Evolutionary conservation across 2,888 invertebrate species (phyloP).

Genomic region (Pollenia labialis): DNA sequence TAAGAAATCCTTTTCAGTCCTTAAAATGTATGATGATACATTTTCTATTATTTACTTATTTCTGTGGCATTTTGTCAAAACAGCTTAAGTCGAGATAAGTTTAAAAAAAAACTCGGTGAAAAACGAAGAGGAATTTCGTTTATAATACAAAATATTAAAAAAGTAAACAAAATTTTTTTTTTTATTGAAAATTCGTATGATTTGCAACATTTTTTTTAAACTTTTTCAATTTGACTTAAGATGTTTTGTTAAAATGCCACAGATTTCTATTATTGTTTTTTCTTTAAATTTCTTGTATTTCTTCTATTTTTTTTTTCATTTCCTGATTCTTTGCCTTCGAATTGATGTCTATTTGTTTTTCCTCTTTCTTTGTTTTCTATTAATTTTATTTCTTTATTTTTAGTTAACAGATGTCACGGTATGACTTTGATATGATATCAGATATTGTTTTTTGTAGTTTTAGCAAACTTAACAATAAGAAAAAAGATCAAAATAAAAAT

Average conservation of each 20-base stretch:
- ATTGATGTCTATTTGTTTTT: background rate
- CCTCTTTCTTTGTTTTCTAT: background rate
- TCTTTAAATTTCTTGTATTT: slow-evolving; percentile 1
- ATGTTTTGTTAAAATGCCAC: too few species aligned
- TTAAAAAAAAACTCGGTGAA: too few species aligned
- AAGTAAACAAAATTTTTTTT: too few species aligned
- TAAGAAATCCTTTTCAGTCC: too few species aligned
- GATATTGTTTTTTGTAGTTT: background rate
- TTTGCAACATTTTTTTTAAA: too few species aligned
- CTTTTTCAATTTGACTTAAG: too few species aligned
- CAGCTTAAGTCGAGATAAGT: too few species aligned
- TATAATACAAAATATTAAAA: too few species aligned
- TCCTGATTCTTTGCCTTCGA: background rate
- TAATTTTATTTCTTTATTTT: background rate
- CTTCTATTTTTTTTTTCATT: background rate
- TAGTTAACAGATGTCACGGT: background rate
- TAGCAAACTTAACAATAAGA: background rate
- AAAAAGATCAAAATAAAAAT: background rate
- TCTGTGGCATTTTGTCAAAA: too few species aligned
- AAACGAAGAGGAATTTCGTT: too few species aligned
- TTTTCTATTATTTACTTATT: background rate
- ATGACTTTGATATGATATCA: background rate
- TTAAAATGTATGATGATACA: too few species aligned
- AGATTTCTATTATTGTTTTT: background rate
- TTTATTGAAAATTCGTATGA: too few species aligned